Evolutionary conservation across 1,140 invertebrate species (phyloP).

Genomic region (Tigriopus japonicus): DNA sequence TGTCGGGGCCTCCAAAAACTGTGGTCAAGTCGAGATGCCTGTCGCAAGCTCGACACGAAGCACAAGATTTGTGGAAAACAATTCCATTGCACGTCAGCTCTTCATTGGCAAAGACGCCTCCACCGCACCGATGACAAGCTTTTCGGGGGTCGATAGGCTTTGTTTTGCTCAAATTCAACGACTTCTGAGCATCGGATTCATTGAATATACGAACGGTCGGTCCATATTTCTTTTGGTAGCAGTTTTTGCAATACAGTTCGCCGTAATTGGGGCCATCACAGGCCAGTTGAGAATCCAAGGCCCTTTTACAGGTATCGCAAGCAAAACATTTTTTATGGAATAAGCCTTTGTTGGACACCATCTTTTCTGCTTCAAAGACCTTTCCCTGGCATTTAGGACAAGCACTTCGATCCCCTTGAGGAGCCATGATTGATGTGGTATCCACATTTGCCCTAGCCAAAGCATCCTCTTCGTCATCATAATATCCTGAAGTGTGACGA

Average conservation of each 20-base stretch:
- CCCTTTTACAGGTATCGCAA: constrained; percentile 75
- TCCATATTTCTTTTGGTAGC: constrained; percentile 20
- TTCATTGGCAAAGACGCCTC: background rate
- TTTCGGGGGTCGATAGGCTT: background rate
- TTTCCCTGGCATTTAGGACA: constrained; percentile 5
- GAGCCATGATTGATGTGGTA: constrained; percentile 5
- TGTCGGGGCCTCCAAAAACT: constrained; percentile 68
- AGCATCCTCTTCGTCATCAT: constrained; percentile 47
- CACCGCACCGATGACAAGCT: background rate
- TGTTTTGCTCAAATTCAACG: background rate
- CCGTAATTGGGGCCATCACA: constrained; percentile 78
- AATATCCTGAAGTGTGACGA: constrained; percentile 49
- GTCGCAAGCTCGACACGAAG: constrained; percentile 34
- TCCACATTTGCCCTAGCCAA: background rate
- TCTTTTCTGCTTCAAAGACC: constrained; percentile 82
- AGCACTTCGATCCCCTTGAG: background rate
- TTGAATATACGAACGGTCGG: background rate
- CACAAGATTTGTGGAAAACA: constrained; percentile 23
- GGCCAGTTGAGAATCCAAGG: constrained; percentile 79
- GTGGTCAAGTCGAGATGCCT: constrained; percentile 65
- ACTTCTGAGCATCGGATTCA: background rate
- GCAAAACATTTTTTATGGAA: constrained; percentile 93
- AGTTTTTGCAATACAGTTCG: constrained; percentile 61
- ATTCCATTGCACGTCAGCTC: background rate
- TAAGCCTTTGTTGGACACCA: constrained; percentile 64